phyloP scores from a whole-genome alignment of 2,113 vertebrate genomes.

The Vidua chalybeata region DNA sequence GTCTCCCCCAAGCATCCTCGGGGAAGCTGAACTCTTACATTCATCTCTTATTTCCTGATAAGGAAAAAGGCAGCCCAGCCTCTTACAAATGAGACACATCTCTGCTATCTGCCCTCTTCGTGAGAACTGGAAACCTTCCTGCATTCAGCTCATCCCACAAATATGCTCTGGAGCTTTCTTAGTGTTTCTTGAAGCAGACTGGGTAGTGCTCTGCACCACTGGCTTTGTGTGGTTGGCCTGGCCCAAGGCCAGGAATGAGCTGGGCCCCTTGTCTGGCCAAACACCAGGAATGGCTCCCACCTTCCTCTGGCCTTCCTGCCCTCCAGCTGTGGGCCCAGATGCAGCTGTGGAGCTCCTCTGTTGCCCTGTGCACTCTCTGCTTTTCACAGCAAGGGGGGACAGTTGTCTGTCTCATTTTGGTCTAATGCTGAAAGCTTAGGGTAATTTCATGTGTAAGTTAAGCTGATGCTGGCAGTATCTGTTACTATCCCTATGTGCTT shows the following conservation, averaged over 20 bases:
- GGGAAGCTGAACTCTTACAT: neutral
- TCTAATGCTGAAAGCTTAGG: neutral
- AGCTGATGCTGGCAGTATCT: neutral
- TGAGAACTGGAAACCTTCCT: constrained; percentile 46
- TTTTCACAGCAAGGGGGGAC: neutral
- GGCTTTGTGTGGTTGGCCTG: neutral
- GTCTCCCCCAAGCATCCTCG: neutral
- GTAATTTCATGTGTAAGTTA: neutral
- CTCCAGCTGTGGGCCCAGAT: constrained; percentile 8
- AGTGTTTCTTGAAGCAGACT: neutral
- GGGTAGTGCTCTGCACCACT: neutral
- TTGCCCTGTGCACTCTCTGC: neutral
- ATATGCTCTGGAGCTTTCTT: constrained; percentile 42
- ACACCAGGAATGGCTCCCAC: neutral
- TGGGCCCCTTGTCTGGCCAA: neutral
- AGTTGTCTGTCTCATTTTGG: accelerated
- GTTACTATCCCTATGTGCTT: neutral
- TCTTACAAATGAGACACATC: neutral
- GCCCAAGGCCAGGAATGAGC: neutral
- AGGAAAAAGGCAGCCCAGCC: constrained; percentile 17
- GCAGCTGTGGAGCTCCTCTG: neutral
- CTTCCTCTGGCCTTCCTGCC: neutral
- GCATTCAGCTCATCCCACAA: neutral
- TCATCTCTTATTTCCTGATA: constrained; percentile 29
- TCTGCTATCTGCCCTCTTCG: constrained; percentile 26